A percentile compares a stretch with the other conserved stretches of the same genome.
Conservation (phyloP, 2,113 vertebrate genomes). For the rabbit (Oryctolagus cuniculus) region mOryCun1.1 NC_091448.1:11371001-11371500, state of each 20-base stretch:
- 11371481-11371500: too few species aligned
- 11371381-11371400: neutral
- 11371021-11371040: slow-evolving; percentile 60
- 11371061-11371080: slow-evolving; percentile 20
- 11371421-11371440: too few species aligned
- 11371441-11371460: too few species aligned
- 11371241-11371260: too few species aligned
- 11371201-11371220: neutral
- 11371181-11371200: neutral
- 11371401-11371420: too few species aligned
- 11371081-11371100: neutral
- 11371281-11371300: neutral
- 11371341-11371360: rapidly evolving
- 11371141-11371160: neutral
- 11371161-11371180: neutral
- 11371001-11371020: neutral
- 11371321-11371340: neutral
- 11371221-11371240: neutral
- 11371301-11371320: neutral
- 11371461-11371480: too few species aligned
- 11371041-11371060: slow-evolving; percentile 67
- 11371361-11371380: neutral
- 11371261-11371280: neutral
- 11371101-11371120: neutral
- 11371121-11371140: neutral